Conservation (phyloP, 2,113 vertebrate genomes). For the Onychostruthus taczanowskii region DNA sequence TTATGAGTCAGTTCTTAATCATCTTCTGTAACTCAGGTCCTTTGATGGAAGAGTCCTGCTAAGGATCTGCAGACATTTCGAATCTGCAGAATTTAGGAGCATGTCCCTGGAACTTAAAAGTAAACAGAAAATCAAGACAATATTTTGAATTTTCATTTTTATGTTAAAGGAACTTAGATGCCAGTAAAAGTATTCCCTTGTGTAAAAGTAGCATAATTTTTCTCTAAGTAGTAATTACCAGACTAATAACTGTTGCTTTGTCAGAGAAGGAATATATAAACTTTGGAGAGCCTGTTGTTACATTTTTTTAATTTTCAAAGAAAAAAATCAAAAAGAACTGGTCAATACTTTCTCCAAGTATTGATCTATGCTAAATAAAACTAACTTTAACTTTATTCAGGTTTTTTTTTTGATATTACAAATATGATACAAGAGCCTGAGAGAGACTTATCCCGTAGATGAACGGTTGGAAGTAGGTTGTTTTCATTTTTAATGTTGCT, state of each 20-base stretch:
- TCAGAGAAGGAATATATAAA: not conserved
- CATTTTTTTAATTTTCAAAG: not conserved
- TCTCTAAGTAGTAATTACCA: not conserved
- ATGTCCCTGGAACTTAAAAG: not conserved
- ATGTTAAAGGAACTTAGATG: not conserved
- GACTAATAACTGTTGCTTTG: not conserved
- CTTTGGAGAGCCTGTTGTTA: not conserved
- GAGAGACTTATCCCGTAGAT: not conserved
- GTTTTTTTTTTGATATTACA: not conserved
- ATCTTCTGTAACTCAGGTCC: not conserved
- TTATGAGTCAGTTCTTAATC: not conserved
- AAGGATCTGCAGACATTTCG: not conserved
- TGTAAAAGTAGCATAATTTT: not conserved
- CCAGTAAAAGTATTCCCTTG: not conserved
- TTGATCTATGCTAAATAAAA: not conserved
- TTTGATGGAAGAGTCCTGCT: not conserved
- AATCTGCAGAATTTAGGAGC: not conserved
- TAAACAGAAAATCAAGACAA: not conserved
- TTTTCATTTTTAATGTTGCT: not conserved
- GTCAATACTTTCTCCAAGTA: not conserved
- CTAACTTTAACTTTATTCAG: not conserved
- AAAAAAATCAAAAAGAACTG: not conserved
- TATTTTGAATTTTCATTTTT: not conserved
- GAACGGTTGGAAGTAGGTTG: not conserved
- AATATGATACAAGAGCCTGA: not conserved